These are phyloP conservation scores for Kryptolebias ocellatus DNA, from an alignment of 2,797 vertebrate species.

Conservation along the genomic window DNA sequence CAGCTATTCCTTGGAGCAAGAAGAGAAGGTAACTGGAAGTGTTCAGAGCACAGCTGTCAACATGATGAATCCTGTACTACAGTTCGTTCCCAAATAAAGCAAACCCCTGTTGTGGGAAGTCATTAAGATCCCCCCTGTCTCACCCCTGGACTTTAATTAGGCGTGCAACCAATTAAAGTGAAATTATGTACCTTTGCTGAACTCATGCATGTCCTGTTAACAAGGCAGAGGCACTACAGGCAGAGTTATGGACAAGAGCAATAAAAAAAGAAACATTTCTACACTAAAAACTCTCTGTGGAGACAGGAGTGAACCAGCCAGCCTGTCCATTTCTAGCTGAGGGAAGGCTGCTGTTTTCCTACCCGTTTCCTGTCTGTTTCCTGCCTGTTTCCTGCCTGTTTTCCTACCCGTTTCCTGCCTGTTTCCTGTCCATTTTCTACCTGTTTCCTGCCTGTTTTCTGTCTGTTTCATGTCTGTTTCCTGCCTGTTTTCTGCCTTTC, in stretches of 20 bases:
- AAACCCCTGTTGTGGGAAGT: slow-evolving; percentile 11
- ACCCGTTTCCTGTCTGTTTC: too few relatives aligned
- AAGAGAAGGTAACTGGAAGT: background rate
- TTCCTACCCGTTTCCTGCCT: too few relatives aligned
- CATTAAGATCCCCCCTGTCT: slow-evolving; percentile 42
- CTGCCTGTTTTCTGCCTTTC: too few relatives aligned
- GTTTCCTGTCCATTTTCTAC: too few relatives aligned
- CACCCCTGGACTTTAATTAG: slow-evolving; percentile 31
- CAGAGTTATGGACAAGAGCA: slow-evolving; percentile 3
- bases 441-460: too few relatives aligned
- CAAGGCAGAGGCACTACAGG: background rate
- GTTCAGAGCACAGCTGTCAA: background rate
- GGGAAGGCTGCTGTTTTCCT: too few relatives aligned
- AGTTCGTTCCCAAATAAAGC: slow-evolving; percentile 14
- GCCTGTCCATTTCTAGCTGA: too few relatives aligned
- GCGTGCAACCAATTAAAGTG: slow-evolving; percentile 16
- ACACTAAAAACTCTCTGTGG: background rate
- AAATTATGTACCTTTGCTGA: slow-evolving; percentile 20
- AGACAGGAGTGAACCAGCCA: background rate
- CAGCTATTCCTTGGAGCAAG: background rate
- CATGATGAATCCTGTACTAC: slow-evolving; percentile 10
- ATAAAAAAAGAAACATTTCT: slow-evolving; percentile 19
- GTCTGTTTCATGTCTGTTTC: too few relatives aligned
- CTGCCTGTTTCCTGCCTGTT: too few relatives aligned
- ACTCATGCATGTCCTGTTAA: slow-evolving; percentile 22